Base-by-base conservation (phyloP, 2,113 vertebrate species). In the Oxyura jamaicensis region DNA sequence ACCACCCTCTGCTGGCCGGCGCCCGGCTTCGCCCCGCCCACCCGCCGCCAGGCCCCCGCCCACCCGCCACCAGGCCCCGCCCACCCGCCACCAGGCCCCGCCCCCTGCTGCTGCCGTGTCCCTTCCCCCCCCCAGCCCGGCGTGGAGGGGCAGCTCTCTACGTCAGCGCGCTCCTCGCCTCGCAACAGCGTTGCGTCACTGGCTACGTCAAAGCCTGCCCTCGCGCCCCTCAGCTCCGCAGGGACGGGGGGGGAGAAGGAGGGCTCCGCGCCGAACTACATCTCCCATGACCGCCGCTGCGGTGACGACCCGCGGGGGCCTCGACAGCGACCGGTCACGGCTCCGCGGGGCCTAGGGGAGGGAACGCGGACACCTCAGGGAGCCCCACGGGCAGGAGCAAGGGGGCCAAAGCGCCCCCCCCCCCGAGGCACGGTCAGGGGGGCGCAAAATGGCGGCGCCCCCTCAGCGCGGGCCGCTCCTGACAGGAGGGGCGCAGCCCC, bases 261-360 rank as follows among this genome's bases (percentile, higher is more conserved):
- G 33, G 39, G 35, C 12, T 3, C 23, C 14, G 36, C 17, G 4
- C 8, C 25, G 86, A 78, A 96, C 96, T 96, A 96, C 96, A 86
- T 71, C 69, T 94, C 96, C 96, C 95, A 94, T 85, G 44, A 91
- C 44, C 85, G 39, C 74, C 41, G 75, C 60, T 21, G 20, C 10
- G 25, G 35, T 3, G n/a, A 28, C 31, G 46, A 20, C 29, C 53
- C 19, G 36, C 33, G 25, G 42, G 26, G 46, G 46, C 46, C 46
- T 48, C 46, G 46, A 20, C 46, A 48, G 46, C 46, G 20, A 48
- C 46, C 20, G 46, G 46, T 48, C 46, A 48, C 46, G 46, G 46
- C 46, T 21, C 46, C 21, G 20, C 46, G 46, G 46, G 46, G 20
- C 46, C 46, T 11, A 21, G 46, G 46, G 46, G 46, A 22, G 10